These are phyloP conservation scores for Semotilus atromaculatus DNA, from an alignment of 2,797 vertebrate species.

Conservation along the genomic window DNA sequence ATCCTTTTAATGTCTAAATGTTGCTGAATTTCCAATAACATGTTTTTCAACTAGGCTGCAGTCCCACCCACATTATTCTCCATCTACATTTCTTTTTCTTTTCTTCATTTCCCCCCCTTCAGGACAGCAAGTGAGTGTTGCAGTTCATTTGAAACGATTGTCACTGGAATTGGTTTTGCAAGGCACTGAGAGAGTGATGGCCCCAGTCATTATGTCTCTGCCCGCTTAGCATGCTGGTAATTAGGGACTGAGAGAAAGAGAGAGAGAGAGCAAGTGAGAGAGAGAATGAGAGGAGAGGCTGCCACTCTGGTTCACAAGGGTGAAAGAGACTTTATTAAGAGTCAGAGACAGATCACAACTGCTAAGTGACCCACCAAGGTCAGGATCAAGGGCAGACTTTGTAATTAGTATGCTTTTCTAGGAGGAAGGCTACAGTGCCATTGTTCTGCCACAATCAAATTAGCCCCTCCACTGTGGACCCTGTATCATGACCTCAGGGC, in stretches of 20 bases:
- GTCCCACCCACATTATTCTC: conserved; percentile 2
- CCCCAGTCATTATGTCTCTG: conserved; percentile 86
- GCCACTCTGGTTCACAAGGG: conserved; percentile 89
- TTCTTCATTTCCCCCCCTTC: not conserved
- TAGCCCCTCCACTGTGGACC: conserved; percentile 92
- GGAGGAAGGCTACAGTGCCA: conserved; percentile 82
- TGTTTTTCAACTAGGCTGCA: not conserved
- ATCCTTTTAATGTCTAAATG: not conserved
- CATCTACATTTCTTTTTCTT: not conserved
- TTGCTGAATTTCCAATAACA: conserved; percentile 20
- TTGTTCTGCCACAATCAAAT: conserved; percentile 96
- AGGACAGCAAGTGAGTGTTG: conserved; percentile 48
- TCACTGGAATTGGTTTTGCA: conserved; percentile 54
- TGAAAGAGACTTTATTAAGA: conserved; percentile 98
- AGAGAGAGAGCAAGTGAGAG: conserved; percentile 71
- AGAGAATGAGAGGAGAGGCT: conserved; percentile 82
- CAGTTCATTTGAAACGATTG: conserved; percentile 59
- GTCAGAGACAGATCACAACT: conserved; percentile 98
- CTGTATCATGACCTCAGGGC: conserved; percentile 87
- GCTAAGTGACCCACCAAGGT: conserved; percentile 97
- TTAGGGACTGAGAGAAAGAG: conserved; percentile 76
- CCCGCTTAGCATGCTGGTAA: conserved; percentile 88
- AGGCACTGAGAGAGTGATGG: conserved; percentile 84
- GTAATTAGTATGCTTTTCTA: conserved; percentile 97
- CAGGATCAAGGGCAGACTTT: conserved; percentile 89